Evolutionary conservation across 1,140 invertebrate species (phyloP).

Genomic region (Orchesella cincta): DNA sequence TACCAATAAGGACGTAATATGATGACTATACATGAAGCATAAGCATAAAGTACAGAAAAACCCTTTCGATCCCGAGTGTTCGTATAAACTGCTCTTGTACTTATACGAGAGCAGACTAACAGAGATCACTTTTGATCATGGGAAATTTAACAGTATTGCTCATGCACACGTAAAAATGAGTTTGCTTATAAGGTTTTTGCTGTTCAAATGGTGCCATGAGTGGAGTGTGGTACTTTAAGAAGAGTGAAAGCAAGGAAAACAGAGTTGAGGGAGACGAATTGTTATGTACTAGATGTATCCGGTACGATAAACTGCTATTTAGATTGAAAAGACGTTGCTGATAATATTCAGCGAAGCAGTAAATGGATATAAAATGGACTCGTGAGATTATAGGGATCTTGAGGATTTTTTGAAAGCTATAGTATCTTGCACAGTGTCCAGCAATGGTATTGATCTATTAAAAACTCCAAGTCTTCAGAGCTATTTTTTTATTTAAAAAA

Average conservation of each 20-base stretch:
- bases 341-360: slow-evolving; percentile 37
- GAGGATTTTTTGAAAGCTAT: no score
- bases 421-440: no score
- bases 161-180: not conserved
- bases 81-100: no score
- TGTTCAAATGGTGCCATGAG: not conserved
- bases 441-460: no score
- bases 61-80: no score
- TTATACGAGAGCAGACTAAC: not conserved
- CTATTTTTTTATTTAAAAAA: no score
- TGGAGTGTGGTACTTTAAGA: not conserved
- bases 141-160: slow-evolving; percentile 6
- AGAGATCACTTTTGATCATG: slow-evolving; percentile 24
- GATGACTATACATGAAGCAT: no score
- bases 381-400: slow-evolving; percentile 14
- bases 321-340: slow-evolving; percentile 34
- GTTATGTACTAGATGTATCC: slow-evolving; percentile 11
- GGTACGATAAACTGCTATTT: slow-evolving; percentile 25
- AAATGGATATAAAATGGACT: slow-evolving; percentile 37
- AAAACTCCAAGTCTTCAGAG: no score
- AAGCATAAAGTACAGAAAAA: no score
- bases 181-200: not conserved
- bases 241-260: not conserved
- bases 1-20: no score
- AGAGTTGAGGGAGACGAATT: not conserved